These are phyloP conservation scores for Tolmerus cingulatus DNA, from an alignment of 2,888 invertebrate genomes.

Conservation along the genomic window DNA sequence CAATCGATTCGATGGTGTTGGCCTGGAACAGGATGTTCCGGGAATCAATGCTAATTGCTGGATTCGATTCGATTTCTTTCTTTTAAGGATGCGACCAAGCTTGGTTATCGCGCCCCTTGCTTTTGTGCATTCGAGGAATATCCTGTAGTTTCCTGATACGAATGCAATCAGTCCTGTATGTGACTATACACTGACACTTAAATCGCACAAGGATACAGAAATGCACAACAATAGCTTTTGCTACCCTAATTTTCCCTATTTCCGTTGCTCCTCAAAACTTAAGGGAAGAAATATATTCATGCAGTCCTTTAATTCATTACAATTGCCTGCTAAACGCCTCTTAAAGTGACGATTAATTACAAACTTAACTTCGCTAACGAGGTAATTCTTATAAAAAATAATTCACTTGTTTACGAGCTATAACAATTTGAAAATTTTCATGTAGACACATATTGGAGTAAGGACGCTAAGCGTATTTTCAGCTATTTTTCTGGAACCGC, in stretches of 20 bases:
- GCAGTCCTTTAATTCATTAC: not conserved
- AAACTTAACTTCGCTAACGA: conserved; percentile 27
- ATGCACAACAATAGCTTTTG: not conserved
- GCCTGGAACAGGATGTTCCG: not conserved
- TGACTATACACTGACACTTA: not conserved
- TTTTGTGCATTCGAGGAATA: not conserved
- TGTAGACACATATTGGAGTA: conserved; percentile 29
- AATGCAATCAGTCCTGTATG: not conserved
- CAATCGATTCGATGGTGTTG: not conserved
- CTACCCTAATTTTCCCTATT: not conserved
- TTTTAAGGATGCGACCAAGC: not conserved
- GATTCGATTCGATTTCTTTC: not conserved
- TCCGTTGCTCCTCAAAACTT: not conserved
- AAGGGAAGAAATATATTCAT: not conserved
- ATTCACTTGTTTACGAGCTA: conserved; percentile 32
- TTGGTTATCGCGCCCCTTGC: not conserved
- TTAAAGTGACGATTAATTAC: not conserved
- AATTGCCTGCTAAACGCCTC: not conserved
- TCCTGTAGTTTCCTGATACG: not conserved
- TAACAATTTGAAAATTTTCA: conserved; percentile 42
- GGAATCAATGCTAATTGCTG: not conserved
- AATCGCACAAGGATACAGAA: not conserved
- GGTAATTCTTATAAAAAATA: conserved; percentile 26
- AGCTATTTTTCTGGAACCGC: conserved; percentile 53
- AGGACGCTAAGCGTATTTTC: conserved; percentile 45